Evolutionary conservation across 2,888 invertebrate genomes (phyloP), one percentile per base, ranked within the genome.

Genomic region (Leuctra nigra): DNA sequence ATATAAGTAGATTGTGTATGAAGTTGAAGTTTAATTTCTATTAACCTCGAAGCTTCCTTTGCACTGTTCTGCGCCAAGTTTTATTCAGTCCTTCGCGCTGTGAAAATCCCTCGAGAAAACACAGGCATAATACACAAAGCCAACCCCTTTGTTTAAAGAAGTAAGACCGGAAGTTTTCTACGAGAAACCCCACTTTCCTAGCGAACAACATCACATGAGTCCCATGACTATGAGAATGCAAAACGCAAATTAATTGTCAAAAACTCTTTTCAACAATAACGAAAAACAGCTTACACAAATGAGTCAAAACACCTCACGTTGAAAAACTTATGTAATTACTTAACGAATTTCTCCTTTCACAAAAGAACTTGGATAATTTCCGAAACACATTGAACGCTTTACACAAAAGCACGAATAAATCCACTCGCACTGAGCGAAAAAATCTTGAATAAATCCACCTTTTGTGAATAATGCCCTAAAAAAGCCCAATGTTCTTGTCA

Each of bases 371-470:
- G 44, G 20, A 44, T 44, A 44, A 44, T 44, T 44, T 44, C 44
- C 44, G 44, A 44, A 44, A 44, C 44, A 23, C 44, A 44, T 44
- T 44, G 20, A n/a, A n/a, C n/a, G n/a, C 44, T 20, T 18, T 2
- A 22, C 44, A 44, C 44, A 44, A 44, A 44, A 44, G 44, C 44
- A 44, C 44, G 44, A 44, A 23, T 20, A 23, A 44, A 44, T 44
- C n/a, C 23, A 20, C 22, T 44, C 23, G 20, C 23, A 20, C 20
- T 16, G 39, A 2, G 44, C 44, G 44, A 44, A 44, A 44, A 44
- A 44, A 44, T 44, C 44, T 29, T 29, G 29, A 29, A 6, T 29
- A 29, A 29, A 7, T 29, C 7, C 29, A n/a, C n/a, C n/a, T n/a
- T n/a, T 29, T 29, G 11, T 29, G 11, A 11, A 29, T 29, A 6